A percentile compares a stretch with the other conserved stretches of the same genome.
These are phyloP conservation scores for Aldabrachelys gigantea DNA, from an alignment of 2,113 vertebrate genomes.

Conservation along the genomic window DNA sequence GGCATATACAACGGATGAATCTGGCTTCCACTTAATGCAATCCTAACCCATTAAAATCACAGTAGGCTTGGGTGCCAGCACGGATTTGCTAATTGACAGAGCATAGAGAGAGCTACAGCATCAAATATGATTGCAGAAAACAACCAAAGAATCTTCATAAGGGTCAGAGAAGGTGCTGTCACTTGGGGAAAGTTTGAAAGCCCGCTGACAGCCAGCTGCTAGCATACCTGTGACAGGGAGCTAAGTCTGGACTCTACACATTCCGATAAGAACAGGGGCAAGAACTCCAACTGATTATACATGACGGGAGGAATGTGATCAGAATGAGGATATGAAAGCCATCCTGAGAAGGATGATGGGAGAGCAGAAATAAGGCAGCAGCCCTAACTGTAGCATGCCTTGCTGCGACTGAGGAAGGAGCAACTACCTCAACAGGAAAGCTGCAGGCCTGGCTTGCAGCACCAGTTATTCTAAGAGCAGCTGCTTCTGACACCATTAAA, in stretches of 20 bases:
- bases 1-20: neutral
- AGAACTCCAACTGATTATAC: neutral
- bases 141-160: neutral
- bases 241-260: neutral
- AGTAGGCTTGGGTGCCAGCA: neutral
- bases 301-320: fast-evolving
- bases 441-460: fast-evolving
- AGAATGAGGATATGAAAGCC: neutral
- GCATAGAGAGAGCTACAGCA: neutral
- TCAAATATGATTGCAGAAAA: neutral
- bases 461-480: neutral
- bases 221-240: neutral
- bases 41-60: neutral
- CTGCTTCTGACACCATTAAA: neutral
- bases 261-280: fast-evolving
- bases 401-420: neutral
- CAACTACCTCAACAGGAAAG: neutral
- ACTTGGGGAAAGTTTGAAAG: neutral
- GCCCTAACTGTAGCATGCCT: neutral
- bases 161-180: neutral
- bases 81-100: neutral
- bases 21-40: neutral
- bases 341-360: neutral
- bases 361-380: neutral
- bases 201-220: neutral